Evolutionary conservation across 2,113 vertebrate species (phyloP).

Genomic region (Syngnathoides biaculeatus): DNA sequence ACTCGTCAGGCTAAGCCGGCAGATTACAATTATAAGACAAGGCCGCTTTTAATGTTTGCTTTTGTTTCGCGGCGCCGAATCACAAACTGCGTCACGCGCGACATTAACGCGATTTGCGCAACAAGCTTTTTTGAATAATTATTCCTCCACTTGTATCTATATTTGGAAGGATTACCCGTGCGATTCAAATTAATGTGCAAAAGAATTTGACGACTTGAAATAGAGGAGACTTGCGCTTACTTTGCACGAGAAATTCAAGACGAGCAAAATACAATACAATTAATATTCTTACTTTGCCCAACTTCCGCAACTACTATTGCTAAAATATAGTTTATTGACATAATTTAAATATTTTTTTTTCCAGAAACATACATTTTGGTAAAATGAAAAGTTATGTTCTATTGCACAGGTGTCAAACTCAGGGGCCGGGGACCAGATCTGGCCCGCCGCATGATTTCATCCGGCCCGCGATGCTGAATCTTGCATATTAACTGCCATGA

Average conservation of each 20-base stretch:
- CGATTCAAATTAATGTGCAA: slow-evolving; percentile 62
- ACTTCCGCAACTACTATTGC: not conserved
- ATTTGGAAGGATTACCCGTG: slow-evolving; percentile 69
- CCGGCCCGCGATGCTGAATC: too few species aligned
- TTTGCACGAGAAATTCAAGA: not conserved
- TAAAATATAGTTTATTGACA: not conserved
- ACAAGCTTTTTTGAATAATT: slow-evolving; percentile 71
- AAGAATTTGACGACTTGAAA: slow-evolving; percentile 60
- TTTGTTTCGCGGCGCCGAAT: slow-evolving; percentile 60
- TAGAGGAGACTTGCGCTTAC: not conserved
- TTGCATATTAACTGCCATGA: too few species aligned
- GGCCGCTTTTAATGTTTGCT: slow-evolving; percentile 66
- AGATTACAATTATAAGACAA: slow-evolving; percentile 72
- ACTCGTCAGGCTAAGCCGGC: slow-evolving; percentile 69
- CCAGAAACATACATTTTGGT: not conserved
- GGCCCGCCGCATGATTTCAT: too few species aligned
- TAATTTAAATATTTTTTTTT: not conserved
- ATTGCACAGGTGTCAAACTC: too few species aligned
- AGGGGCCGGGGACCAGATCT: too few species aligned
- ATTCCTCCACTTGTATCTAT: slow-evolving; percentile 67
- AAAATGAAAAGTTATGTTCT: not conserved
- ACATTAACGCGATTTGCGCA: slow-evolving; percentile 73
- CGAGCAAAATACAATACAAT: not conserved
- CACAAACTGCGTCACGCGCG: slow-evolving; percentile 69
- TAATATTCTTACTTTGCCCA: not conserved